A percentile compares a stretch with the other conserved stretches of the same genome.
These are phyloP conservation scores for Schizopygopsis pylzovi DNA, from an alignment of 2,797 vertebrate species.

Conservation along the genomic window DNA sequence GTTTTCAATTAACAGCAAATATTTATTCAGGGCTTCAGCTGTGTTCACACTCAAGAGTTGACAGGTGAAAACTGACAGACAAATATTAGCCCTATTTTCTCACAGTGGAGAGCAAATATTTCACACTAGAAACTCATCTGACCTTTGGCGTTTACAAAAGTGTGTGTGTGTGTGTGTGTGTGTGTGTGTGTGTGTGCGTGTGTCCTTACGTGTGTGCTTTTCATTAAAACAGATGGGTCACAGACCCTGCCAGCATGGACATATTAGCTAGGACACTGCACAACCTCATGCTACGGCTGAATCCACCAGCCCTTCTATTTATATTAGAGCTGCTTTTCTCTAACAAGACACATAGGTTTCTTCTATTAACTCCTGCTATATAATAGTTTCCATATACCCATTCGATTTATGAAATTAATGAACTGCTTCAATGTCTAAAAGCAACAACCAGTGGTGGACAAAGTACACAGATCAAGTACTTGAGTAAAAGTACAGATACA, in stretches of 20 bases:
- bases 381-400: neutral
- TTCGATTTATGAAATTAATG: slow-evolving; percentile 21
- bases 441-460: too few species aligned
- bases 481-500: too few species aligned
- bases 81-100: slow-evolving; percentile 39
- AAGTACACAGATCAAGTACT: too few species aligned
- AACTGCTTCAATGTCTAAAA: slow-evolving; percentile 23
- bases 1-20: slow-evolving; percentile 14
- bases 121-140: slow-evolving; percentile 43
- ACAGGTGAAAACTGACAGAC: slow-evolving; percentile 33
- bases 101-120: slow-evolving; percentile 32
- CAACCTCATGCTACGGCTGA: neutral
- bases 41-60: slow-evolving; percentile 10
- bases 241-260: neutral
- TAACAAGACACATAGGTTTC: neutral
- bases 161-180: slow-evolving; percentile 5
- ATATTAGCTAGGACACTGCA: neutral
- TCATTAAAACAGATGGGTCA: slow-evolving; percentile 37
- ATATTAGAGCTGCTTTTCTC: neutral
- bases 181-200: slow-evolving; percentile 27
- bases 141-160: slow-evolving; percentile 21
- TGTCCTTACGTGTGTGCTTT: slow-evolving; percentile 35
- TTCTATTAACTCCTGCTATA: slow-evolving; percentile 4
- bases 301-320: neutral
- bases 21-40: neutral